Evolutionary conservation across 2,797 vertebrate species (phyloP).

Genomic region (Triplophysa yarkandensis): DNA sequence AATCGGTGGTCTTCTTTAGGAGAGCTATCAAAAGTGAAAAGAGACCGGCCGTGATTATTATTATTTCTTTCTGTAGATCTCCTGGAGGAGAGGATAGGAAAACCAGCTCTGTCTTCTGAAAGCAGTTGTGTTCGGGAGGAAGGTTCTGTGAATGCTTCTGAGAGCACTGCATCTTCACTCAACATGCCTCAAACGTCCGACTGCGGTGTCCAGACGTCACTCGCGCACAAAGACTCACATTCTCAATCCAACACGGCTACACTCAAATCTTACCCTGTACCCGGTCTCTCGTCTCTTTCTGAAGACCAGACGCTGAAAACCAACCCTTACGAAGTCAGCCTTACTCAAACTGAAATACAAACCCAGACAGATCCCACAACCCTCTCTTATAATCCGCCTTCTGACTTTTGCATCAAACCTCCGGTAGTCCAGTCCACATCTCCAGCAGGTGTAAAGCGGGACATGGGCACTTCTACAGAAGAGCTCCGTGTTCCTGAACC

Average conservation of each 20-base stretch:
- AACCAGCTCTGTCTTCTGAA: slow-evolving; percentile 22
- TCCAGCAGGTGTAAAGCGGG: slow-evolving; percentile 57
- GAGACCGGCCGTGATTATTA: not conserved
- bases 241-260: not conserved
- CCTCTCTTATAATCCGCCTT: not conserved
- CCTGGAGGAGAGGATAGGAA: slow-evolving; percentile 8
- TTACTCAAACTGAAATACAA: not conserved
- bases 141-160: not conserved
- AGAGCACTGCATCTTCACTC: not conserved
- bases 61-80: slow-evolving; percentile 30
- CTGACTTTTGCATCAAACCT: slow-evolving; percentile 53
- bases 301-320: slow-evolving; percentile 37
- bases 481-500: slow-evolving; percentile 54
- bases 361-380: slow-evolving; percentile 32
- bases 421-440: not conserved
- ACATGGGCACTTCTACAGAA: slow-evolving; percentile 70
- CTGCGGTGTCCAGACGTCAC: slow-evolving; percentile 29
- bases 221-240: slow-evolving; percentile 9
- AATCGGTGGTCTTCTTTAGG: not conserved
- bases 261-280: slow-evolving; percentile 58
- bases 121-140: slow-evolving; percentile 1
- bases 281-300: slow-evolving; percentile 47
- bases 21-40: not conserved
- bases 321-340: not conserved
- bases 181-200: slow-evolving; percentile 15